These are phyloP conservation scores for Diploscapter pachys DNA, from an alignment of 1,140 invertebrate genomes.

Conservation along the genomic window DNA sequence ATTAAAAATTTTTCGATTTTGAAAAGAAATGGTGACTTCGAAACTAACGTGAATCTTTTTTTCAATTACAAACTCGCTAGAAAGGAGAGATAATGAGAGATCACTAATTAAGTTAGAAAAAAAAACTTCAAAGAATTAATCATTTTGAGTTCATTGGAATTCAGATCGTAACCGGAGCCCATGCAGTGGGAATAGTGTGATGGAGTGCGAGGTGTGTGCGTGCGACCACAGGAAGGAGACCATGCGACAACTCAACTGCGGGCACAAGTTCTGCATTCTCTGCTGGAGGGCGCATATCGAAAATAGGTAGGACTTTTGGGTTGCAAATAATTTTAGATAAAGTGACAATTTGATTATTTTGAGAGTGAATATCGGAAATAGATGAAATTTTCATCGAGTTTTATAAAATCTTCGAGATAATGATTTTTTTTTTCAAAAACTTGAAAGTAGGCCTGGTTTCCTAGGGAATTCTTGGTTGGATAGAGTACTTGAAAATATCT, in stretches of 20 bases:
- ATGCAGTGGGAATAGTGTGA: background rate
- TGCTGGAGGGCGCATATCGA: constrained; percentile 33
- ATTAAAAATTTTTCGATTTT: too few relatives aligned
- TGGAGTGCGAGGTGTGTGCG: constrained; percentile 20
- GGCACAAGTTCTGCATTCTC: constrained; percentile 25
- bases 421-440: too few relatives aligned
- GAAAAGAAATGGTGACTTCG: too few relatives aligned
- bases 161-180: background rate
- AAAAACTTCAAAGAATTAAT: too few relatives aligned
- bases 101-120: background rate
- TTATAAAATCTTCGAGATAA: too few relatives aligned
- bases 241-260: constrained; percentile 17
- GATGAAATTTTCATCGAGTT: too few relatives aligned
- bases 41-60: too few relatives aligned
- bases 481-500: too few relatives aligned
- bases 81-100: background rate
- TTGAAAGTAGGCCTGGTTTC: too few relatives aligned
- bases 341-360: too few relatives aligned
- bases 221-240: constrained; percentile 1
- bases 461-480: too few relatives aligned
- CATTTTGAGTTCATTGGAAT: background rate
- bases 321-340: background rate
- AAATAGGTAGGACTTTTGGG: constrained; percentile 1
- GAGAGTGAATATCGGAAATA: too few relatives aligned
- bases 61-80: background rate